Conservation (phyloP, 2,888 invertebrate genomes). For the Camptogramma bilineatum region DNA sequence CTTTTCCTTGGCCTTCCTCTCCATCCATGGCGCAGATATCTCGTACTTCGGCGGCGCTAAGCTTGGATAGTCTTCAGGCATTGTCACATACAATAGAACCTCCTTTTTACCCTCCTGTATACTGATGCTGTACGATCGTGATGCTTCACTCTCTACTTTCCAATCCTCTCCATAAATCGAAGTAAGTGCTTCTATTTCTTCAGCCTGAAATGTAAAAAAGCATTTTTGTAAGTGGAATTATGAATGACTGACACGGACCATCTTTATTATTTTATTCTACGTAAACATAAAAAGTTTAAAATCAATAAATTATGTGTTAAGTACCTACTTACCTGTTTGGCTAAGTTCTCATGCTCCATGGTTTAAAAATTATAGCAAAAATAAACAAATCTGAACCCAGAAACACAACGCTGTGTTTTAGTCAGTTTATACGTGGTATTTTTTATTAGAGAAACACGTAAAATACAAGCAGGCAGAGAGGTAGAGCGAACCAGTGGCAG, state of each 20-base stretch:
- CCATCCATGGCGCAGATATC: slow-evolving; percentile 90
- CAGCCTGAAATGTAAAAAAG: slow-evolving; percentile 67
- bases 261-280: too few species aligned
- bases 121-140: slow-evolving; percentile 86
- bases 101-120: slow-evolving; percentile 78
- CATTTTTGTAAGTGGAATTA: background rate
- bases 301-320: background rate
- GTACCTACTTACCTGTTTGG: slow-evolving; percentile 52
- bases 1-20: slow-evolving; percentile 83
- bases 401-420: background rate
- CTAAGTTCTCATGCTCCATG: slow-evolving; percentile 66
- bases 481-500: too few species aligned
- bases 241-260: too few species aligned
- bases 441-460: too few species aligned
- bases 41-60: slow-evolving; percentile 88
- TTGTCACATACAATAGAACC: slow-evolving; percentile 86
- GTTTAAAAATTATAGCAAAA: background rate
- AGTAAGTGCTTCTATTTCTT: slow-evolving; percentile 90
- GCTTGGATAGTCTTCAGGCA: slow-evolving; percentile 88
- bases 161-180: slow-evolving; percentile 91
- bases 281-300: background rate
- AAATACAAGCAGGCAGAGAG: too few species aligned
- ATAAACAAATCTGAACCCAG: background rate
- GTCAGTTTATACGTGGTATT: background rate
- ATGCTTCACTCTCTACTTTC: slow-evolving; percentile 84